phyloP scores from a whole-genome alignment of 2,888 invertebrate species.

The Chrysolina oricalcia region DNA sequence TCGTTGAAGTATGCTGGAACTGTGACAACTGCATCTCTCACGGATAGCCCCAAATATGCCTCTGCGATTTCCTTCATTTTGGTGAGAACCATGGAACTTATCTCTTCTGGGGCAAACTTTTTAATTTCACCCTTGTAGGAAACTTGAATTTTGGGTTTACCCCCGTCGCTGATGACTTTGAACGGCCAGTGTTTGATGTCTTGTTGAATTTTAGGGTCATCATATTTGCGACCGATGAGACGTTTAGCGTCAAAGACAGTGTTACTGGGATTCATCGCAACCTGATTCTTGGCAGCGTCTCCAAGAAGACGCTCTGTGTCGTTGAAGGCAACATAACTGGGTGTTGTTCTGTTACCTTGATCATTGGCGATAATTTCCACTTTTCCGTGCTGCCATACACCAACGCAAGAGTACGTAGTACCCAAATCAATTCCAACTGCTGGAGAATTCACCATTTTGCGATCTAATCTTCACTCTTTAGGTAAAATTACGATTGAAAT shows the following conservation, averaged over 20 bases:
- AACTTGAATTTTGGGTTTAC: slow-evolving; percentile 81
- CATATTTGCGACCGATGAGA: slow-evolving; percentile 86
- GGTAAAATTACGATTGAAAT: not conserved
- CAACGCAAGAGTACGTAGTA: slow-evolving; percentile 90
- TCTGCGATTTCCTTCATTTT: slow-evolving; percentile 57
- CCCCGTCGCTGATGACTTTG: slow-evolving; percentile 78
- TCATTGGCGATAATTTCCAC: slow-evolving; percentile 92
- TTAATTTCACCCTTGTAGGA: slow-evolving; percentile 80
- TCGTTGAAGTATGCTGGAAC: slow-evolving; percentile 74
- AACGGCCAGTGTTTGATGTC: slow-evolving; percentile 93
- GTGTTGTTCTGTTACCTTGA: slow-evolving; percentile 88
- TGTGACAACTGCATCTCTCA: slow-evolving; percentile 74
- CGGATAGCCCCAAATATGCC: slow-evolving; percentile 72
- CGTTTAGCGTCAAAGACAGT: slow-evolving; percentile 83
- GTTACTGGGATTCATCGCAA: slow-evolving; percentile 83
- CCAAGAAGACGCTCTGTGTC: slow-evolving; percentile 81
- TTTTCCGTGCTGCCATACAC: slow-evolving; percentile 86
- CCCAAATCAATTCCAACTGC: slow-evolving; percentile 89
- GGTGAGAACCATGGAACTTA: slow-evolving; percentile 78
- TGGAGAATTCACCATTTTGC: slow-evolving; percentile 67
- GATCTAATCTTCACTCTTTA: not conserved
- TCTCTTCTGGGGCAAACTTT: slow-evolving; percentile 80
- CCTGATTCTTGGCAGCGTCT: slow-evolving; percentile 82
- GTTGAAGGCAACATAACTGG: slow-evolving; percentile 84
- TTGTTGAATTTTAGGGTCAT: slow-evolving; percentile 82